These are phyloP conservation scores for Laothoe populi DNA, from an alignment of 2,888 invertebrate species.

Conservation along the genomic window DNA sequence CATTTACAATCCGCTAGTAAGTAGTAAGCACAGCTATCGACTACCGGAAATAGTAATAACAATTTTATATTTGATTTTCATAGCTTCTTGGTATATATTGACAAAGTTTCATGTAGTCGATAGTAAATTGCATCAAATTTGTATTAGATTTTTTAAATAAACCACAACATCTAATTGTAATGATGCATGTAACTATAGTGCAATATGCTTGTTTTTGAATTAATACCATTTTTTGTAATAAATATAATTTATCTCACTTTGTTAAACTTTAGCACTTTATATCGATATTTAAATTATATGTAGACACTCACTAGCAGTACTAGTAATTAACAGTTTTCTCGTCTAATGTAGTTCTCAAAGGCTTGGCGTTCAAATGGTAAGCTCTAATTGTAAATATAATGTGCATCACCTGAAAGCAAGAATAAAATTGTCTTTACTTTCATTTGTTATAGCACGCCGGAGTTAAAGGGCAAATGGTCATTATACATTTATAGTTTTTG, in stretches of 20 bases:
- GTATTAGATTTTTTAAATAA: not conserved
- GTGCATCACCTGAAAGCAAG: not conserved
- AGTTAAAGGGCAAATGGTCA: slow-evolving; percentile 22
- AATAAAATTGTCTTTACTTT: slow-evolving; percentile 22
- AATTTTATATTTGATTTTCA: not conserved
- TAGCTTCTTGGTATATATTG: not conserved
- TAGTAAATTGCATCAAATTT: not conserved
- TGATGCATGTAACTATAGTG: not conserved
- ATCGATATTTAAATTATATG: not conserved
- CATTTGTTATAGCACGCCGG: slow-evolving; percentile 26
- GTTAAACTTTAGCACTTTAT: not conserved
- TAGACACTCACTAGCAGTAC: not conserved
- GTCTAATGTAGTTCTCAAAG: not conserved
- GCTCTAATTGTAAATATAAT: not conserved
- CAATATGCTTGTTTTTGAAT: not conserved
- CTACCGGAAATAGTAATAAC: not conserved
- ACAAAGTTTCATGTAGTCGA: not conserved
- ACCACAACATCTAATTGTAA: not conserved
- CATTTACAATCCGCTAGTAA: not conserved
- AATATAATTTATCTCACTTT: not conserved
- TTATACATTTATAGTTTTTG: slow-evolving; percentile 8
- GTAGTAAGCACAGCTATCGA: not conserved
- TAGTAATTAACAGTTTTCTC: not conserved
- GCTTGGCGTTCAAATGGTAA: slow-evolving; percentile 10
- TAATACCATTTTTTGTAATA: not conserved